Percentiles rank a stretch among this genome's conserved stretches.
phyloP scores from a whole-genome alignment of 2,888 invertebrate species.

The Eupithecia exiguata region DNA sequence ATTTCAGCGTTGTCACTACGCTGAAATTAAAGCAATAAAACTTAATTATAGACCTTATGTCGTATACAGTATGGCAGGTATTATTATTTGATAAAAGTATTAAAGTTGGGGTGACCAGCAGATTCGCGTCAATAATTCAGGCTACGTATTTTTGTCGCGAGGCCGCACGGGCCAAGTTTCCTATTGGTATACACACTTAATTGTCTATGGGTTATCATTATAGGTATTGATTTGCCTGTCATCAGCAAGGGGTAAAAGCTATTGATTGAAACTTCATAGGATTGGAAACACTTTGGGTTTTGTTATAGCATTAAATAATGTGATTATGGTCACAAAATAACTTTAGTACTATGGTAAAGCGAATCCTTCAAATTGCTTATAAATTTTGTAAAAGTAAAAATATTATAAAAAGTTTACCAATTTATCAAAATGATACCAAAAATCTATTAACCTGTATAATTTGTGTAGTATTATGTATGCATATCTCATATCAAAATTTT shows the following conservation, averaged over 20 bases:
- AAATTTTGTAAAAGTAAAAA: background rate
- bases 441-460: background rate
- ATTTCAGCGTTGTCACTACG: background rate
- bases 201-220: background rate
- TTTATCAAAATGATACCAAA: background rate
- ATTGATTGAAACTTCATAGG: background rate
- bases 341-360: too few relatives aligned
- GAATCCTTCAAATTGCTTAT: background rate
- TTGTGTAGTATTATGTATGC: slow-evolving; percentile 61
- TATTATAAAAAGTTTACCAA: background rate
- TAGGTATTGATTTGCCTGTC: slow-evolving; percentile 24
- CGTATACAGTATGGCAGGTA: background rate
- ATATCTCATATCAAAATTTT: slow-evolving; percentile 74
- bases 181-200: slow-evolving; percentile 41
- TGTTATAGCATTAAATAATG: background rate
- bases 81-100: slow-evolving; percentile 56
- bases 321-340: too few relatives aligned
- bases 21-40: background rate
- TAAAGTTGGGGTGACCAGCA: slow-evolving; percentile 51
- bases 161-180: slow-evolving; percentile 58
- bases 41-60: background rate
- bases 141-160: slow-evolving; percentile 79
- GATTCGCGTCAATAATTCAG: slow-evolving; percentile 74
- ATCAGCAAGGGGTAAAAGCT: slow-evolving; percentile 50
- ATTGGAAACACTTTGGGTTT: background rate